Base-by-base conservation (phyloP, 2,888 invertebrate genomes). In the Zhuqinia jingwanae region DNA sequence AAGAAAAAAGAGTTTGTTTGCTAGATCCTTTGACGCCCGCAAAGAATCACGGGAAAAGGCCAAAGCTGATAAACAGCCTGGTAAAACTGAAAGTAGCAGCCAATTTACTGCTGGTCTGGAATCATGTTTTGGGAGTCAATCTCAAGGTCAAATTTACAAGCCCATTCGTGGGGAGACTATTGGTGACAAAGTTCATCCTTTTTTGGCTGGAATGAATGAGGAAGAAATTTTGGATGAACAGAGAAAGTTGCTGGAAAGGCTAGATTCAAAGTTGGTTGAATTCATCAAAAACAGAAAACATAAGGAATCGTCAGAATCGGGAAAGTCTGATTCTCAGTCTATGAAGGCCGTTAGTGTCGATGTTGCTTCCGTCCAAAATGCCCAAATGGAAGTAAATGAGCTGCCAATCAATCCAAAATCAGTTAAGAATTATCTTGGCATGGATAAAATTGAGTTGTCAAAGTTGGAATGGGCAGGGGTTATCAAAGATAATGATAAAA, bases 401-500 rank as follows among this genome's bases (percentile, higher is more conserved):
- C 77, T 93, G 47, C 92, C 92, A 6, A 91, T 93, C 0, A 90
- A 92, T 75, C 91, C 92, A 86, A 92, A 95, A 25, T 93, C 94
- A 88, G 92, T 95, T 0, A 94, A 95, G 87, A 94, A 95, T 70
- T 98, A 97, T 96, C 92, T 97, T 0, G 95, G 98, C 92, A 98
- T 98, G 94, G 95, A 97, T 92, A 94, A 95, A n/a, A 92, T 97
- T 60, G 98, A 98, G 92, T 94, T 94, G 89, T 96, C 96, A 90
- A 98, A 98, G 92, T 92, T 98, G 20, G 95, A 96, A 91, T 98
- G 98, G 98, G 96, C 97, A 94, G 95, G 95, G 92, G 94, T 95
- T 85, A 92, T 95, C 2, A 84, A 87, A 25, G 79, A 78, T 2
- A 58, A n/a, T n/a, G n/a, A n/a, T n/a, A n/a, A n/a, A n/a, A n/a